Base-by-base conservation (phyloP, 2,113 vertebrate genomes). In the Miniopterus natalensis region DNA sequence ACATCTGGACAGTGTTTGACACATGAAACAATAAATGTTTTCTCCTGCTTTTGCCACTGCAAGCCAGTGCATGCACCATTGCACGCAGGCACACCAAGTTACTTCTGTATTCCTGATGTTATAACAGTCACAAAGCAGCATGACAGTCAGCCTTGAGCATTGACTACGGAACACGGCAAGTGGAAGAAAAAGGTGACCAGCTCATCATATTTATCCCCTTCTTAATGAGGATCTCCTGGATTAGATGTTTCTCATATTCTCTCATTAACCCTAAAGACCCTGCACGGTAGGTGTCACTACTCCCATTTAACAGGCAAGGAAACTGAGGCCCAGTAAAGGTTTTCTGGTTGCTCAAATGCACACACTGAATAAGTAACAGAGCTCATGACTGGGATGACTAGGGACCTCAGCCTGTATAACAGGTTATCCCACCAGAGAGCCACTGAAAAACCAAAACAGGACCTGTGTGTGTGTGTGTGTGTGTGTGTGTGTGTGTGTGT, bases 401-500 rank as follows among this genome's bases (percentile, higher is more conserved):
- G 42, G n/a, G 71, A 59, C 57, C 75, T 80, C n/a, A 84, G 89
- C 70, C 53, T 92, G 17, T 31, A 65, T 27, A 75, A 92, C 57
- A 92, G 49, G 65, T 53, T 75, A 88, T 61, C 21, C 81, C n/a
- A 92, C 29, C 29, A 84, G 86, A 84, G 31, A 86, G 36, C n/a
- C 65, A 86, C 74, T 51, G n/a, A 92, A 73, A 88, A 86, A 66
- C 27, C 23, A 45, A 91, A 45, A 68, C 9, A 0, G 18, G 47
- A 14, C 14, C 45, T 51, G 51, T 51, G 42, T 59, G 40, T 68
- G 68, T 55, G 29, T 36, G 42, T 63, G 88, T 83, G 83, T 80
- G 92, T 94, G 78, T 94, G 84, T 93, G 90, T 90, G 90, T 86
- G 75, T 78, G 85, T 90, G 88, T 89, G 84, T 85, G 81, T 65